Conservation (phyloP, 2,797 vertebrate genomes). For the Sebastes iracundus region DNA sequence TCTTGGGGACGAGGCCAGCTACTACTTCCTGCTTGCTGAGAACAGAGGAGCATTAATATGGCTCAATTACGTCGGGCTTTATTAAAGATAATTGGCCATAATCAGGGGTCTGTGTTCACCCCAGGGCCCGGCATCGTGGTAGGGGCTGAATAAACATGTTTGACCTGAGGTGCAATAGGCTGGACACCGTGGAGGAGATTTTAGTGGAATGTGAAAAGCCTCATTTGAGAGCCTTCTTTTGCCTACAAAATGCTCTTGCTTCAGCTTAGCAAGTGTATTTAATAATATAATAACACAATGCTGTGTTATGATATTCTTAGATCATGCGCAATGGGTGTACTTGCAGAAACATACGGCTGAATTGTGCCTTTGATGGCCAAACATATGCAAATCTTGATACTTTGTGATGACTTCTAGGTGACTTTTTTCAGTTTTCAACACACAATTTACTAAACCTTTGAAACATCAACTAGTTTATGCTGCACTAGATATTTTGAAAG, state of each 20-base stretch:
- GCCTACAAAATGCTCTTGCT: not conserved
- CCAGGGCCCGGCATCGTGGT: conserved; percentile 36
- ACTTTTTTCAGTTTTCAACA: conserved; percentile 1
- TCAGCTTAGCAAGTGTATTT: not conserved
- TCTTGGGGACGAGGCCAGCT: conserved; percentile 59
- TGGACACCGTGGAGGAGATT: conserved; percentile 15
- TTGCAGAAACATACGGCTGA: not conserved
- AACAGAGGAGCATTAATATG: conserved; percentile 69
- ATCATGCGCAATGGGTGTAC: not conserved
- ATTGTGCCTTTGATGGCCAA: conserved; percentile 13
- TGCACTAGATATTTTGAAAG: conserved; percentile 24
- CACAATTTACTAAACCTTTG: conserved; percentile 11
- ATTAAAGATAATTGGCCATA: conserved; percentile 79
- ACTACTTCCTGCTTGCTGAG: conserved; percentile 64
- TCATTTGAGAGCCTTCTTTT: conserved; percentile 7
- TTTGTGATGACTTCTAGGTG: conserved; percentile 18
- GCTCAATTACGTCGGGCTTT: conserved; percentile 72
- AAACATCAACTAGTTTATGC: not conserved
- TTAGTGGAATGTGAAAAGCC: conserved; percentile 21
- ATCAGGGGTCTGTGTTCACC: conserved; percentile 67
- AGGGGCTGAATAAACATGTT: conserved; percentile 64
- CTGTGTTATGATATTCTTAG: not conserved
- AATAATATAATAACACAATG: not conserved
- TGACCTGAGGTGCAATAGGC: conserved; percentile 33
- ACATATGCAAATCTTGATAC: conserved; percentile 53